A percentile compares a stretch with the other conserved stretches of the same genome.
Conservation (phyloP, 2,113 vertebrate genomes). For the Chloebia gouldiae region DNA sequence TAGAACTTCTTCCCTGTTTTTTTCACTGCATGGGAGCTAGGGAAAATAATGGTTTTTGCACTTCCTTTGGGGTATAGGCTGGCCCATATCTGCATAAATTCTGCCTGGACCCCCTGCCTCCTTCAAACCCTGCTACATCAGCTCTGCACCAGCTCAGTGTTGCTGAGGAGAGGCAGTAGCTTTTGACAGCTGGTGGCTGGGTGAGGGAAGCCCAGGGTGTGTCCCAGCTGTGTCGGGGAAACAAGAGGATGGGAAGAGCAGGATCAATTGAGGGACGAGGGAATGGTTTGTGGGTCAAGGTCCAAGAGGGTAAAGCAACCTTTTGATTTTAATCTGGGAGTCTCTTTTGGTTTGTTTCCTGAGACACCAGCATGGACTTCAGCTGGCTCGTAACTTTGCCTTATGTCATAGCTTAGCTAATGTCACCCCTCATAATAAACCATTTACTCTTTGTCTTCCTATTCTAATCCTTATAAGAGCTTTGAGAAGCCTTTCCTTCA, state of each 20-base stretch:
- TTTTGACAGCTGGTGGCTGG: not conserved
- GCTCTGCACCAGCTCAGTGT: not conserved
- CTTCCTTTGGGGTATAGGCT: not conserved
- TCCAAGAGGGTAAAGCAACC: not conserved
- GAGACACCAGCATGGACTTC: not conserved
- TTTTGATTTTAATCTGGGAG: not conserved
- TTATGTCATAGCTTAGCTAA: not conserved
- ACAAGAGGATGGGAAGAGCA: not conserved
- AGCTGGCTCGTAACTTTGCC: not conserved
- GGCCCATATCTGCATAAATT: not conserved
- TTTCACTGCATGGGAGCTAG: not conserved
- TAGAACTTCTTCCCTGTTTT: not conserved
- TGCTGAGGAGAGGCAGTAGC: not conserved
- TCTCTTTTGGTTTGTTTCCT: not conserved
- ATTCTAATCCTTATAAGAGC: not conserved
- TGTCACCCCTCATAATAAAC: not conserved
- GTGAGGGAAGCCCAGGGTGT: rapidly evolving
- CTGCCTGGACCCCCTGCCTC: not conserved
- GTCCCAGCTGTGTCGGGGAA: not conserved
- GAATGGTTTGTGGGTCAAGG: not conserved
- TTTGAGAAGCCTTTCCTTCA: not conserved
- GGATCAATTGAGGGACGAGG: rapidly evolving
- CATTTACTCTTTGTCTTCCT: not conserved
- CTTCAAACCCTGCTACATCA: not conserved
- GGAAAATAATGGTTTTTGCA: rapidly evolving